Percentiles rank a stretch among this genome's conserved stretches.
Evolutionary conservation across 2,113 vertebrate species (phyloP).

Genomic region (Carassius carassius): DNA sequence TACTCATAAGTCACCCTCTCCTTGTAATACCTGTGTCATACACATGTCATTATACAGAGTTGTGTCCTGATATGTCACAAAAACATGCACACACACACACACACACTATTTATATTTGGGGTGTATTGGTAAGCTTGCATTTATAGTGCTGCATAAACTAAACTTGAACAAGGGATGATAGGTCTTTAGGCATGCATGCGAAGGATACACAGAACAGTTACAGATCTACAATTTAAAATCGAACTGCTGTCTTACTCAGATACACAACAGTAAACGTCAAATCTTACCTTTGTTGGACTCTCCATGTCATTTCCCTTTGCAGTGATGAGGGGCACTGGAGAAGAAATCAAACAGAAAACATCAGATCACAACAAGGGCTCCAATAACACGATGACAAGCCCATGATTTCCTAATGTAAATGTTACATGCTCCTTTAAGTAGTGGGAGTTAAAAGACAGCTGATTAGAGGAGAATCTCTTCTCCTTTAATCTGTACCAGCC

Average conservation of each 20-base stretch:
- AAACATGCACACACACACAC: too few relatives aligned
- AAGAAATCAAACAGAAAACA: constrained; percentile 32
- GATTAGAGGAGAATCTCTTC: neutral
- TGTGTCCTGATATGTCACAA: too few relatives aligned
- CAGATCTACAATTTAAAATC: neutral
- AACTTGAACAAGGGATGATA: constrained; percentile 26
- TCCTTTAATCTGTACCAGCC: constrained; percentile 20
- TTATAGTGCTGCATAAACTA: constrained; percentile 36
- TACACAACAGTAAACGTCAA: constrained; percentile 27
- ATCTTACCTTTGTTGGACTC: constrained; percentile 41
- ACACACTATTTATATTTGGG: too few relatives aligned
- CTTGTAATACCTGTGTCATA: too few relatives aligned
- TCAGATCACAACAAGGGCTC: constrained; percentile 14
- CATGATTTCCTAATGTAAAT: neutral
- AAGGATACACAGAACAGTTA: constrained; percentile 5
- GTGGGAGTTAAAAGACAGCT: neutral
- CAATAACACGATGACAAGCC: neutral
- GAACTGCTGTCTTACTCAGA: neutral
- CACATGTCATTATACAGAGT: too few relatives aligned
- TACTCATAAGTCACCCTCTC: too few relatives aligned
- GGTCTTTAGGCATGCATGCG: neutral
- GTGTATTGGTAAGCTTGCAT: constrained; percentile 4
- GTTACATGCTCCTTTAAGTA: neutral
- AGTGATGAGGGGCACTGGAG: constrained; percentile 47
- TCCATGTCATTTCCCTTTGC: constrained; percentile 35